These are phyloP conservation scores for Epistrophe grossulariae DNA, from an alignment of 2,888 invertebrate genomes.

Conservation along the genomic window DNA sequence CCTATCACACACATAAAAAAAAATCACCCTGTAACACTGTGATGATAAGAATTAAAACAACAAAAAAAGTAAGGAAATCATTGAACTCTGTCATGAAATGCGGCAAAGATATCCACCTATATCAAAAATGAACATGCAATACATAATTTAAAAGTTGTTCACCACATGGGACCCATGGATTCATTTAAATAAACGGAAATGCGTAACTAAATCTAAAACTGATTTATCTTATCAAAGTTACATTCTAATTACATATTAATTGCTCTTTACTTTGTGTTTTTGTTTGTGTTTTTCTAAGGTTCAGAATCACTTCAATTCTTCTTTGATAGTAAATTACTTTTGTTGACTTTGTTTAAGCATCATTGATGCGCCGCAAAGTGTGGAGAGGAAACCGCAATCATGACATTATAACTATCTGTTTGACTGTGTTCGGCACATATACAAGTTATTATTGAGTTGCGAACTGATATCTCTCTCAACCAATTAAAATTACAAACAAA, in stretches of 20 bases:
- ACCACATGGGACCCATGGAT: not conserved
- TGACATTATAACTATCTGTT: slow-evolving; percentile 52
- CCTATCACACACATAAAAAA: not conserved
- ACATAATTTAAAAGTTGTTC: slow-evolving; percentile 15
- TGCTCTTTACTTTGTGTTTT: slow-evolving; percentile 1
- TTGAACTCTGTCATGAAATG: slow-evolving; percentile 1
- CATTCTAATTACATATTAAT: slow-evolving; percentile 61
- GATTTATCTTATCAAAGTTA: slow-evolving; percentile 36
- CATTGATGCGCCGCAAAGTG: slow-evolving; percentile 10
- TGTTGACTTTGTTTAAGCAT: slow-evolving; percentile 42
- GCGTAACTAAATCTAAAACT: slow-evolving; percentile 24
- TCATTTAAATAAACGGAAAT: slow-evolving; percentile 19
- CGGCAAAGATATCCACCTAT: not conserved
- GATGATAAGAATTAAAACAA: slow-evolving; percentile 2
- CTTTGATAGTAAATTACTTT: slow-evolving; percentile 40
- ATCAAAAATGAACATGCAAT: not conserved
- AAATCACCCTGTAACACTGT: no score
- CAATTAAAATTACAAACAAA: slow-evolving; percentile 71
- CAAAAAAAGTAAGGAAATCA: not conserved
- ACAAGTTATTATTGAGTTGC: slow-evolving; percentile 51
- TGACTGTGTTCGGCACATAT: slow-evolving; percentile 33
- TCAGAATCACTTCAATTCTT: not conserved
- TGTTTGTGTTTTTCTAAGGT: not conserved
- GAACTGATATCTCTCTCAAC: slow-evolving; percentile 66
- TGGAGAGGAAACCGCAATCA: slow-evolving; percentile 63